Base-by-base conservation (phyloP, 2,797 vertebrate species). In the Myotis findleyi region DNA sequence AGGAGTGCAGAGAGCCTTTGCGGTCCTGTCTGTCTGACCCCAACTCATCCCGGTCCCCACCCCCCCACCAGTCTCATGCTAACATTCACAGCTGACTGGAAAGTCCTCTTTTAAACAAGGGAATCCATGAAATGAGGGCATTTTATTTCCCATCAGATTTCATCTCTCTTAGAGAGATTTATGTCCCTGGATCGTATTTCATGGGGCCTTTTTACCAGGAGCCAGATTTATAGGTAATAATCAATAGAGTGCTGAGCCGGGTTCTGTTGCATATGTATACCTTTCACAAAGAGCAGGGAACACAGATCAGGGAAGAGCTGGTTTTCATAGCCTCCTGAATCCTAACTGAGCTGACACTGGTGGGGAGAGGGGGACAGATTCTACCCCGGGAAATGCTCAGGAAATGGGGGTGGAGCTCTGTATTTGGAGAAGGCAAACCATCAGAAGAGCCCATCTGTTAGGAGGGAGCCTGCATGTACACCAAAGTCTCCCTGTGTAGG, bases 81-180 rank as follows among this genome's bases (percentile, higher is more conserved):
- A 85, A 87, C 68, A 47, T 92, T 94, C 73, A 5, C 14, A 95
- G 95, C 77, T 88, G 90, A 97, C 84, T 87, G 88, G 92, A 94
- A 96, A 96, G 82, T 83, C 87, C 88, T 95, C 92, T 93, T 91
- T 97, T 95, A 96, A 97, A 96, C 79, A 94, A 89, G 93, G 92
- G 59, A 93, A 95, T 96, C 95, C 92, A 87, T 92, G 93, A 96
- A 97, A 97, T 64, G 95, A 94, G 88, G 85, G 71, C 68, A 87
- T 97, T 97, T 97, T 97, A 96, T 97, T 95, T 94, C 85, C 90
- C 93, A 97, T 95, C 96, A 93, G 95, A 95, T 96, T 97, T 94
- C 88, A 87, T 97, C 85, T 95, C 69, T 75, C 66, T 93, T 41
- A 36, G 93, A 88, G 93, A 97, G 95, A 97, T 97, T 97, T 97